Conservation (phyloP, 2,113 vertebrate genomes). For the Pungitius pungitius region DNA sequence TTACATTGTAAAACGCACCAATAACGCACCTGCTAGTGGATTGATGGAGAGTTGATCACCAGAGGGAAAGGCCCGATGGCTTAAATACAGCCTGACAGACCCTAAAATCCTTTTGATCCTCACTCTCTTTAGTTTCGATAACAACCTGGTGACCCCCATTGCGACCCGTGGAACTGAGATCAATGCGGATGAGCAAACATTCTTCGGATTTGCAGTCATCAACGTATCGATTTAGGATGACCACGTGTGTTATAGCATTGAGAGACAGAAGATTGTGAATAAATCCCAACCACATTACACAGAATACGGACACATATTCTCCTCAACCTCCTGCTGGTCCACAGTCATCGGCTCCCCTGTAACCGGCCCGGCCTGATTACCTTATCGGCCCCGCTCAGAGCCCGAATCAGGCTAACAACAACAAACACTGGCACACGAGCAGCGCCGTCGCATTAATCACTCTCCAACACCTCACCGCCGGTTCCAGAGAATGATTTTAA, state of each 20-base stretch:
- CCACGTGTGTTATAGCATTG: neutral
- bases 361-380: conserved; percentile 46
- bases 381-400: conserved; percentile 66
- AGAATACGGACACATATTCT: conserved; percentile 12
- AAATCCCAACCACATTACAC: conserved; percentile 1
- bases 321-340: conserved; percentile 17
- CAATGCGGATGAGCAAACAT: neutral
- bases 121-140: conserved; percentile 48
- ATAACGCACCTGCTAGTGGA: conserved; percentile 6
- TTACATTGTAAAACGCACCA: neutral
- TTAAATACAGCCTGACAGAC: too few species aligned
- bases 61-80: conserved; percentile 8
- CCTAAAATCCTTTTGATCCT: conserved; percentile 56
- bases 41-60: conserved; percentile 22
- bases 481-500: conserved; percentile 61
- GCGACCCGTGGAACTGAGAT: conserved; percentile 43
- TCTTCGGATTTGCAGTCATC: conserved; percentile 16
- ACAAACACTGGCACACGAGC: conserved; percentile 39
- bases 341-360: conserved; percentile 5
- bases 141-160: conserved; percentile 51
- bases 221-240: neutral
- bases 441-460: conserved; percentile 63
- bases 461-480: conserved; percentile 34
- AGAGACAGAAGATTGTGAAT: conserved; percentile 22
- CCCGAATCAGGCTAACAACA: conserved; percentile 36